A percentile compares a stretch with the other conserved stretches of the same genome.
Conservation (phyloP, 2,113 vertebrate species). For the Ibidorhyncha struthersii region DNA sequence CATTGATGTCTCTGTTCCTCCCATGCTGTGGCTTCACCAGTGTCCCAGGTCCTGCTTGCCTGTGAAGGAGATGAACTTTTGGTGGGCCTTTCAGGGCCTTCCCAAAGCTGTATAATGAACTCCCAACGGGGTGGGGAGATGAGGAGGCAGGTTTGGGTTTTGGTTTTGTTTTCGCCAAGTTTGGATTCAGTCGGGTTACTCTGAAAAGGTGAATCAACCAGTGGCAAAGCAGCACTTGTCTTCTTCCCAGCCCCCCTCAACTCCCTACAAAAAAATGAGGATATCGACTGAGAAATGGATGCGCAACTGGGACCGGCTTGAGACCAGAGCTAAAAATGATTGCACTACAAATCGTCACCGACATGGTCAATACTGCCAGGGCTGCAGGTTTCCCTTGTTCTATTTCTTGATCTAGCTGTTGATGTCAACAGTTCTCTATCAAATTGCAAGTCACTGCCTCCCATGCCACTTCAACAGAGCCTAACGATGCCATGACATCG, state of each 20-base stretch:
- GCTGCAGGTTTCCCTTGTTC: neutral
- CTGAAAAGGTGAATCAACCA: neutral
- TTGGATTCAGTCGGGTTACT: neutral
- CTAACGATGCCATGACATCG: neutral
- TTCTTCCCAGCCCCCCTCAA: neutral
- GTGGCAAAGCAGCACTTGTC: neutral
- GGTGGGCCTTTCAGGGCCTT: neutral
- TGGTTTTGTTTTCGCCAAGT: neutral
- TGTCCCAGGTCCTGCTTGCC: neutral
- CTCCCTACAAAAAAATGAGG: neutral
- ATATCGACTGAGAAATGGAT: neutral
- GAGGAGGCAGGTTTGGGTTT: neutral
- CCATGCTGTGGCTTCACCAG: neutral
- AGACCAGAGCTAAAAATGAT: neutral
- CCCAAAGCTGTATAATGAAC: neutral
- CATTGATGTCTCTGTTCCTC: neutral
- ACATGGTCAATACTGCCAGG: neutral
- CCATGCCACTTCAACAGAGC: neutral
- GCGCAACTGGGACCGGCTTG: neutral
- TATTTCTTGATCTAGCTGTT: neutral
- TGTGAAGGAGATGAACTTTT: neutral
- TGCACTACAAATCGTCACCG: neutral
- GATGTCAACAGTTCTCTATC: neutral
- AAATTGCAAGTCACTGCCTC: neutral
- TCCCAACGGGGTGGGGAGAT: fast-evolving